phyloP scores from a whole-genome alignment of 2,797 vertebrate genomes.

The Malacoctenus gilli region DNA sequence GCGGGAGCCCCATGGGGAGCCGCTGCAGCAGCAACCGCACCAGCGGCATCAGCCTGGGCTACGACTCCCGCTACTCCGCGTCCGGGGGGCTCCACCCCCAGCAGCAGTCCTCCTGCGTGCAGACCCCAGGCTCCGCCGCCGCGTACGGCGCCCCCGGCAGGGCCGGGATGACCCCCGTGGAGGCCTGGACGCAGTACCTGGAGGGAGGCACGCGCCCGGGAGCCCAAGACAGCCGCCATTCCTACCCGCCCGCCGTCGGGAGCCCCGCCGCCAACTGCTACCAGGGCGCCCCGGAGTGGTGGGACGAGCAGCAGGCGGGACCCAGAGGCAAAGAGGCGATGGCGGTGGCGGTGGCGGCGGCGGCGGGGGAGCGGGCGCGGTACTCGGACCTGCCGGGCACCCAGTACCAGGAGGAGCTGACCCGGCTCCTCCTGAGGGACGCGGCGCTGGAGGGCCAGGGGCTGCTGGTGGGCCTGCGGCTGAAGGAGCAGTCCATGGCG shows the following conservation, averaged over 20 bases:
- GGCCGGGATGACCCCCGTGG: constrained; percentile 65
- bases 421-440: constrained; percentile 78
- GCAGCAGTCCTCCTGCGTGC: constrained; percentile 68
- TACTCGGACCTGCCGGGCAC: constrained; percentile 83
- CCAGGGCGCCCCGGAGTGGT: constrained; percentile 78
- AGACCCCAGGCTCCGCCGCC: constrained; percentile 50
- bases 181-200: constrained; percentile 81
- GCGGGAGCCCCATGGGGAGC: constrained; percentile 84
- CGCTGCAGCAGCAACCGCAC: constrained; percentile 90
- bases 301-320: constrained; percentile 73
- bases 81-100: constrained; percentile 76
- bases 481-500: constrained; percentile 73
- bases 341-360: constrained; percentile 61
- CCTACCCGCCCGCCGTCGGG: constrained; percentile 87
- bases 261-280: constrained; percentile 76
- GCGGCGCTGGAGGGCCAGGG: constrained; percentile 75
- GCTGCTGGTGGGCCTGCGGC: constrained; percentile 76
- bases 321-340: constrained; percentile 70
- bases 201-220: constrained; percentile 67
- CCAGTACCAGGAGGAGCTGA: constrained; percentile 83
- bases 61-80: constrained; percentile 82
- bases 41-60: constrained; percentile 91
- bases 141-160: constrained; percentile 61
- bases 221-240: constrained; percentile 84
- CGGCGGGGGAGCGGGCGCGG: constrained; percentile 69